phyloP scores from a whole-genome alignment of 2,113 vertebrate species.

The Oryzias curvinotus region DNA sequence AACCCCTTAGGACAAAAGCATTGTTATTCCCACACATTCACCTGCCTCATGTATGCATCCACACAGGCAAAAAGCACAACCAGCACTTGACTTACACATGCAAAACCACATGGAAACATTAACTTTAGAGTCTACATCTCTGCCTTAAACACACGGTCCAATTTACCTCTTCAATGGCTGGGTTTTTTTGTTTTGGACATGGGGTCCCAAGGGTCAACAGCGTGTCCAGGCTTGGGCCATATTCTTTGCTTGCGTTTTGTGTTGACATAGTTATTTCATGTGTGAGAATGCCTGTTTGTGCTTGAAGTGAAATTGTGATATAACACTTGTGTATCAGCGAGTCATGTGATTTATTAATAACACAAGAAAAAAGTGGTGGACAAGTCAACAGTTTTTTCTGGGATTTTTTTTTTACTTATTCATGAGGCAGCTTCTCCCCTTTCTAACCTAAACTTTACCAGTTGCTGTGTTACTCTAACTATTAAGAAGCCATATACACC shows the following conservation, averaged over 20 bases:
- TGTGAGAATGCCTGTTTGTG: conserved; percentile 15
- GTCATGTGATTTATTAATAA: too few species aligned
- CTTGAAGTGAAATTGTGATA: not conserved
- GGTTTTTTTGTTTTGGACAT: conserved; percentile 42
- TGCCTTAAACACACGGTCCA: conserved; percentile 20
- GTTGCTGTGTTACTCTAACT: too few species aligned
- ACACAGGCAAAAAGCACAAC: conserved; percentile 13
- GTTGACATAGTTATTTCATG: conserved; percentile 3
- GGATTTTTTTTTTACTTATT: too few species aligned
- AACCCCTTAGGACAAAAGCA: conserved; percentile 54
- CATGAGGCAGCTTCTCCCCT: too few species aligned
- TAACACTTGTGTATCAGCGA: too few species aligned
- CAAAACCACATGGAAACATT: conserved; percentile 14
- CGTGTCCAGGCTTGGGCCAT: conserved; percentile 12
- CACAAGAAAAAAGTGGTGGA: too few species aligned
- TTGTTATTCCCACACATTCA: conserved; percentile 57
- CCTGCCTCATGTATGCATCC: conserved; percentile 10
- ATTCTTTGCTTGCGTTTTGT: not conserved
- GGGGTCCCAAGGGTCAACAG: conserved; percentile 15
- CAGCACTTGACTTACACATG: conserved; percentile 6
- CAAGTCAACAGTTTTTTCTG: too few species aligned
- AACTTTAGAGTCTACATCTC: conserved; percentile 12
- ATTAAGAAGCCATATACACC: too few species aligned
- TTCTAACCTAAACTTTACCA: too few species aligned
- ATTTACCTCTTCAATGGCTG: conserved; percentile 29